A percentile compares a stretch with the other conserved stretches of the same genome.
phyloP scores from a whole-genome alignment of 2,113 vertebrate genomes.

The Austrofundulus limnaeus region DNA sequence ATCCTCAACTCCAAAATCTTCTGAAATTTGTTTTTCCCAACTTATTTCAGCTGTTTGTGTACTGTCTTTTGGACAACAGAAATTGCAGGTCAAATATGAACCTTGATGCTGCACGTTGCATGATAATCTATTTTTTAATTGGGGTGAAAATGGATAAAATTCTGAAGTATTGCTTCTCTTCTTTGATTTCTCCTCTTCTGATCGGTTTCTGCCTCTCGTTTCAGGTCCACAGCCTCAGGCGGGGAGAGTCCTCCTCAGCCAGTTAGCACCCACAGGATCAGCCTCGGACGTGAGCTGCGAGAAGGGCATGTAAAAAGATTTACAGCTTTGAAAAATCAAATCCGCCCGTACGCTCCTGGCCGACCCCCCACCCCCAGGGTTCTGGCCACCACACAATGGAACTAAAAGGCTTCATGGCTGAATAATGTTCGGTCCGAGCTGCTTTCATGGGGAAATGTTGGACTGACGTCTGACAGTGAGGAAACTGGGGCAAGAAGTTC shows the following conservation, averaged over 20 bases:
- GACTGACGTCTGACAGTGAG: conserved; percentile 45
- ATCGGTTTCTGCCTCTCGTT: conserved; percentile 35
- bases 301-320: conserved; percentile 66
- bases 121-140: neutral
- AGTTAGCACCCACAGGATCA: conserved; percentile 62
- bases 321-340: conserved; percentile 61
- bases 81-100: neutral
- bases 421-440: conserved; percentile 48
- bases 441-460: conserved; percentile 53
- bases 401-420: conserved; percentile 56
- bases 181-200: conserved; percentile 16
- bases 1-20: too few relatives aligned
- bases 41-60: neutral
- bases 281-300: conserved; percentile 42
- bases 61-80: neutral
- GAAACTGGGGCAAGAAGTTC: conserved; percentile 59
- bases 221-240: conserved; percentile 49
- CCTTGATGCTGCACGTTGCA: neutral
- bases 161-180: neutral
- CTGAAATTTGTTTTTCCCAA: too few relatives aligned
- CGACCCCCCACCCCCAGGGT: conserved; percentile 50
- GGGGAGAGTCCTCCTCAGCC: conserved; percentile 52
- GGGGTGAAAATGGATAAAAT: neutral
- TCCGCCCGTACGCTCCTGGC: conserved; percentile 61
- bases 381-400: conserved; percentile 50